Evolutionary conservation across 1,140 invertebrate species (phyloP).

Genomic region (Delia radicum): DNA sequence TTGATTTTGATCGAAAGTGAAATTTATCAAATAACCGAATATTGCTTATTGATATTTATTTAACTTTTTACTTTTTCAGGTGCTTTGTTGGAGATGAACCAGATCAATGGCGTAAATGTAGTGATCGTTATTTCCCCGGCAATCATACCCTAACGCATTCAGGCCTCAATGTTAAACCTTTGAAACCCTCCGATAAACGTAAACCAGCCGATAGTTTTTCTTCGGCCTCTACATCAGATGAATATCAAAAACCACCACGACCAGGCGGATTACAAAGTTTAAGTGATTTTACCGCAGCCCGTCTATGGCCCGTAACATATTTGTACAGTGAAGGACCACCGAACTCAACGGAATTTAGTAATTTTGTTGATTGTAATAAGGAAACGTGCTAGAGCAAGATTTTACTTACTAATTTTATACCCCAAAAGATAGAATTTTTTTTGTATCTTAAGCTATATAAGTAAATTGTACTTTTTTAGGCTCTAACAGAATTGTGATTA

Average conservation of each 20-base stretch:
- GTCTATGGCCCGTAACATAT: slow-evolving; percentile 69
- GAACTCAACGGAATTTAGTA: slow-evolving; percentile 56
- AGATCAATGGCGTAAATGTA: slow-evolving; percentile 82
- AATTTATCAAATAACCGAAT: no score
- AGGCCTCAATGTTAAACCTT: slow-evolving; percentile 40
- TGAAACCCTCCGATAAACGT: slow-evolving; percentile 53
- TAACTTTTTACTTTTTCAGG: slow-evolving; percentile 58
- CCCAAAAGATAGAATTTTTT: slow-evolving; percentile 40
- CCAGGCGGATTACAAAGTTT: slow-evolving; percentile 58
- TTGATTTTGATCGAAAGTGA: no score
- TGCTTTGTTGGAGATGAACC: slow-evolving; percentile 72
- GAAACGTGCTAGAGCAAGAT: slow-evolving; percentile 43
- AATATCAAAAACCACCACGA: slow-evolving; percentile 56
- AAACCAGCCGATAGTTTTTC: slow-evolving; percentile 39
- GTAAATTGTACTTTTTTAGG: background rate
- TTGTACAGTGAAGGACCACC: slow-evolving; percentile 66
- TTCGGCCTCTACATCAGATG: slow-evolving; percentile 34
- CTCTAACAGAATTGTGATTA: background rate
- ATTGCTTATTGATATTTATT: no score
- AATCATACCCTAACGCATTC: slow-evolving; percentile 37
- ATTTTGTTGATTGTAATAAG: slow-evolving; percentile 56
- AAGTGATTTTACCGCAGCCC: slow-evolving; percentile 54
- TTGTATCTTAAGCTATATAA: slow-evolving; percentile 43
- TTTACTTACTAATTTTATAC: background rate
- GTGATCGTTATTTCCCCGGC: slow-evolving; percentile 72